Evolutionary conservation across 2,113 vertebrate species (phyloP).

Genomic region (Heterochromis multidens): DNA sequence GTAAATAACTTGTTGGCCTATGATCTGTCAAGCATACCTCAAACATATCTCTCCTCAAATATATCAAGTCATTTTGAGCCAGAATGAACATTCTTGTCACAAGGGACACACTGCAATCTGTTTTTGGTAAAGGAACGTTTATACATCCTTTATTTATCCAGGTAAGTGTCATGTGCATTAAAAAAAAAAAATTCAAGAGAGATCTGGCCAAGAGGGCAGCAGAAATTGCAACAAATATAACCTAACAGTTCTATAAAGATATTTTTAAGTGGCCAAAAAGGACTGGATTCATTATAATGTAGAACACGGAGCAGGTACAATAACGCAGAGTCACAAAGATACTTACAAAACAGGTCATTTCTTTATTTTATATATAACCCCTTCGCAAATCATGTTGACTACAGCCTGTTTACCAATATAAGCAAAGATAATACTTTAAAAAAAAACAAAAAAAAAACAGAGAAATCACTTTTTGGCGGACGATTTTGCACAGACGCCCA

Average conservation of each 20-base stretch:
- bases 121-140: not conserved
- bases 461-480: too few species aligned
- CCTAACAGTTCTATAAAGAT: not conserved
- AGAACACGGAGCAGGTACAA: not conserved
- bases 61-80: not conserved
- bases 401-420: not conserved
- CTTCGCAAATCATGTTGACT: not conserved
- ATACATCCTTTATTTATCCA: not conserved
- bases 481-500: too few species aligned
- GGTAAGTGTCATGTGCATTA: fast-evolving
- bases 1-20: not conserved
- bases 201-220: not conserved
- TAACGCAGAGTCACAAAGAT: not conserved
- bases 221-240: not conserved
- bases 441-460: too few species aligned
- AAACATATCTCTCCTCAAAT: not conserved
- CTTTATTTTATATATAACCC: not conserved
- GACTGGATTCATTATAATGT: not conserved
- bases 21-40: not conserved
- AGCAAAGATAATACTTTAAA: too few species aligned
- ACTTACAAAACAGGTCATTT: not conserved
- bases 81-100: not conserved
- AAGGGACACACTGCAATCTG: not conserved
- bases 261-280: not conserved
- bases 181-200: not conserved